Evolutionary conservation across 2,888 invertebrate genomes (phyloP).

Genomic region (Listrodromus nycthemerus): DNA sequence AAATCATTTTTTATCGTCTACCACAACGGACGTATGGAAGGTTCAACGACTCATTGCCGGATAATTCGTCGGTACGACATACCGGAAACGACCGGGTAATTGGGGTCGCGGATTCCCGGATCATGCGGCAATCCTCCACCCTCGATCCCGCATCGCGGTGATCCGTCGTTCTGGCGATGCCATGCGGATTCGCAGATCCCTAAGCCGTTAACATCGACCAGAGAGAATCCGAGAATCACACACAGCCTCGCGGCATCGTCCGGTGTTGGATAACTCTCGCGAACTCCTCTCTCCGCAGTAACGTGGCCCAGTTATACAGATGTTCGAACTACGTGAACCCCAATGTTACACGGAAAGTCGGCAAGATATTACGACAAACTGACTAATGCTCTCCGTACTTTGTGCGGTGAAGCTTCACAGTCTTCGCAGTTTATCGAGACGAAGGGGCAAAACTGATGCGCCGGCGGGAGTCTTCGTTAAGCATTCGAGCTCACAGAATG

Average conservation of each 20-base stretch:
- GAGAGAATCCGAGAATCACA: slow-evolving; percentile 7
- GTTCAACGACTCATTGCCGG: background rate
- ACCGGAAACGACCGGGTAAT: slow-evolving; percentile 35
- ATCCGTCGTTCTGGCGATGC: slow-evolving; percentile 9
- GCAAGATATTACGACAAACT: slow-evolving; percentile 26
- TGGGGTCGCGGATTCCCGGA: slow-evolving; percentile 36
- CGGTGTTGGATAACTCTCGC: slow-evolving; percentile 47
- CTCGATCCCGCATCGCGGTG: background rate
- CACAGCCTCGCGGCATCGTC: slow-evolving; percentile 24
- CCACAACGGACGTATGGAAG: background rate
- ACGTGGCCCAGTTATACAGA: slow-evolving; percentile 60
- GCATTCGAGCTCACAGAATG: background rate
- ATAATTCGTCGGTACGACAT: slow-evolving; percentile 16
- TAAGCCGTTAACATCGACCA: slow-evolving; percentile 51
- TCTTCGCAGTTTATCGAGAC: slow-evolving; percentile 3
- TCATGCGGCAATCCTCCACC: background rate
- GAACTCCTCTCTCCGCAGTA: slow-evolving; percentile 50
- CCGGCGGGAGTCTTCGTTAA: background rate
- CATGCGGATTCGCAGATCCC: slow-evolving; percentile 32
- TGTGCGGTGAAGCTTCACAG: background rate
- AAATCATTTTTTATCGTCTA: background rate
- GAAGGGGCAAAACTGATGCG: background rate
- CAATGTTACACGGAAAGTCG: slow-evolving; percentile 23
- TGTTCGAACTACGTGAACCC: slow-evolving; percentile 53
- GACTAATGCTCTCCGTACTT: slow-evolving; percentile 4